phyloP scores from a whole-genome alignment of 2,888 invertebrate species.

The Bombylius major region DNA sequence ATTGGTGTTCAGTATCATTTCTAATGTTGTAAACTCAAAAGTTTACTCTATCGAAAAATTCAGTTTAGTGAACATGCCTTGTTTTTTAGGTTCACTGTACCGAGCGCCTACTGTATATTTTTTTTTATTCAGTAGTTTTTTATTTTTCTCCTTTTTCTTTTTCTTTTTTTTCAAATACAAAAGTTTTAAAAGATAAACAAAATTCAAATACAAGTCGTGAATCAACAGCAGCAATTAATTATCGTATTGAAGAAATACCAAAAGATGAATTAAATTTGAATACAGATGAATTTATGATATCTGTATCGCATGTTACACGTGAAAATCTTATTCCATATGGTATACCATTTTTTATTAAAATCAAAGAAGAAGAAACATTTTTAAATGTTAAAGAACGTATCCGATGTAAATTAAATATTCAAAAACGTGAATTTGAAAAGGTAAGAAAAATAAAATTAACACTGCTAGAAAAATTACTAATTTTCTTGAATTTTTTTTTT shows the following conservation, averaged over 20 bases:
- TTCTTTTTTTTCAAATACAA: too few relatives aligned
- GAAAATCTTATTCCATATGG: constrained; percentile 89
- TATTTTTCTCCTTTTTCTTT: too few relatives aligned
- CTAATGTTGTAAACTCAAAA: too few relatives aligned
- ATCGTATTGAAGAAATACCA: constrained; percentile 89
- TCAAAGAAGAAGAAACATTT: constrained; percentile 83
- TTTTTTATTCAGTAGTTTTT: too few relatives aligned
- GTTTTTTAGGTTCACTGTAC: too few relatives aligned
- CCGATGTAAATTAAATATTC: constrained; percentile 23
- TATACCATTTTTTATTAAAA: constrained; percentile 81
- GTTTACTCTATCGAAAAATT: too few relatives aligned
- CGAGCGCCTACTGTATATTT: too few relatives aligned
- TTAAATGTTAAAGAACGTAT: constrained; percentile 74
- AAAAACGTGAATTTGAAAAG: not conserved
- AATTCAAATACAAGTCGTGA: not conserved
- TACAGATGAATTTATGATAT: constrained; percentile 78
- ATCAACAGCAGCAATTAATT: constrained; percentile 16
- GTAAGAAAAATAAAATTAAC: not conserved
- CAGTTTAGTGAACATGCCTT: too few relatives aligned
- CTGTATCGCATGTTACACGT: constrained; percentile 95
- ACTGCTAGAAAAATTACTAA: too few relatives aligned
- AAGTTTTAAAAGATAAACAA: too few relatives aligned
- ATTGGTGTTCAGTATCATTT: too few relatives aligned
- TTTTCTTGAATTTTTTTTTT: not conserved
- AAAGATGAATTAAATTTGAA: constrained; percentile 70